phyloP scores from a whole-genome alignment of 2,888 invertebrate species.

The Elmis aenea region DNA sequence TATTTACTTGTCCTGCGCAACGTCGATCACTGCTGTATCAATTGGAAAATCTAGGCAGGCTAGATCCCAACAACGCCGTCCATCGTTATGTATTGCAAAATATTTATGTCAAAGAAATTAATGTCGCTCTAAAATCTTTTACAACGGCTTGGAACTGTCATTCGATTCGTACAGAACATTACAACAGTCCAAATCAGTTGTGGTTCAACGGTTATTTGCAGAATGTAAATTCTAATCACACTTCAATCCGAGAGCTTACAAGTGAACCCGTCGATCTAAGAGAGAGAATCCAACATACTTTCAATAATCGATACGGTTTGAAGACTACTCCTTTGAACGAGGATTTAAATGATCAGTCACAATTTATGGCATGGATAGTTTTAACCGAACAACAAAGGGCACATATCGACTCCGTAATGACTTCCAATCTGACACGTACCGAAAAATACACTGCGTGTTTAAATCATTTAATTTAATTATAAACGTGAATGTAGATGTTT shows the following conservation, averaged over 20 bases:
- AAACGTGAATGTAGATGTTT: neutral
- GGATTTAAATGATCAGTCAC: neutral
- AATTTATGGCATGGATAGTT: slow-evolving; percentile 3
- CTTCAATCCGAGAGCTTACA: slow-evolving; percentile 2
- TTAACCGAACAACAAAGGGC: slow-evolving; percentile 3
- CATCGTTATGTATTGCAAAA: no score
- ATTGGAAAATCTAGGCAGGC: no score
- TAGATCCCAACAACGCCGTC: no score
- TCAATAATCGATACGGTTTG: no score
- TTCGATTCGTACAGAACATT: slow-evolving; percentile 5
- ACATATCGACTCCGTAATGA: slow-evolving; percentile 1
- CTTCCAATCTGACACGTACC: neutral
- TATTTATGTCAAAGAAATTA: no score
- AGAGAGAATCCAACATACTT: no score
- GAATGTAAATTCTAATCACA: slow-evolving; percentile 1
- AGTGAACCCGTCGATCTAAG: no score
- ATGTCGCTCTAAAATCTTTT: slow-evolving; percentile 4
- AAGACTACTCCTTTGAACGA: no score
- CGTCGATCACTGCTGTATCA: slow-evolving; percentile 5
- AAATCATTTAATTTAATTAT: slow-evolving; percentile 2
- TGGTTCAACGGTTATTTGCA: slow-evolving; percentile 4
- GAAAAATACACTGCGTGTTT: slow-evolving; percentile 3
- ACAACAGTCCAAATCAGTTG: slow-evolving; percentile 3
- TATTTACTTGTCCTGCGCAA: no score
- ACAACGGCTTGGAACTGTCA: slow-evolving; percentile 7